phyloP scores from a whole-genome alignment of 1,140 invertebrate genomes.

The Planococcus citri region DNA sequence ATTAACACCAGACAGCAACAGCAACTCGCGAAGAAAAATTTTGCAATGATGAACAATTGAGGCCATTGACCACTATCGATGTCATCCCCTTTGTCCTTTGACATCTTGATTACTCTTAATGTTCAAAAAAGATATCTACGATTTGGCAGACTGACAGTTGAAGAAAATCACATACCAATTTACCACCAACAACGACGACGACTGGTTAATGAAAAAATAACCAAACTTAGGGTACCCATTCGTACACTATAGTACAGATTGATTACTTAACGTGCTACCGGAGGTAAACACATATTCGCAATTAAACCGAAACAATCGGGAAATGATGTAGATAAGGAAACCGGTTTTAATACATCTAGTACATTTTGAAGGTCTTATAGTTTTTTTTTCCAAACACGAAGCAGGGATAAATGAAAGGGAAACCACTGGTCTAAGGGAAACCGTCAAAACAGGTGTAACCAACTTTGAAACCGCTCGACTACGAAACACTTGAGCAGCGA shows the following conservation, averaged over 20 bases:
- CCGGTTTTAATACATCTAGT: conserved; percentile 5
- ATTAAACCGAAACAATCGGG: conserved; percentile 6
- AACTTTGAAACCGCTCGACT: background rate
- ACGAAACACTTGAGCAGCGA: background rate
- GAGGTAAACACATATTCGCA: background rate
- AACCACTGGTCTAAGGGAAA: too few species aligned
- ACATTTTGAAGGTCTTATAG: background rate
- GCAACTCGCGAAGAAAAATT: too few species aligned
- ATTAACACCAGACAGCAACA: too few species aligned
- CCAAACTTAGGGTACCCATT: background rate
- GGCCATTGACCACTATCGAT: too few species aligned
- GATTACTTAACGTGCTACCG: conserved; percentile 6
- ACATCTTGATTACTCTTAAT: too few species aligned
- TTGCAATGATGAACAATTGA: too few species aligned
- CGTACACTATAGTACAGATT: background rate
- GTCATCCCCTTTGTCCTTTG: too few species aligned
- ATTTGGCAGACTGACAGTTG: too few species aligned
- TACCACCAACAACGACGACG: too few species aligned
- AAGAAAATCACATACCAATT: too few species aligned
- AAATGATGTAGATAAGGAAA: conserved; percentile 7
- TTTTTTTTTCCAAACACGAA: background rate
- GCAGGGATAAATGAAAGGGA: conserved; percentile 1
- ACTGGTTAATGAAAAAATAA: background rate
- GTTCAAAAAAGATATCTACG: too few species aligned
- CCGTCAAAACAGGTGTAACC: conserved; percentile 5